Percentiles rank a stretch among this genome's conserved stretches.
Evolutionary conservation across 1,140 invertebrate genomes (phyloP).

Genomic region (Aphelenchoides fujianensis): DNA sequence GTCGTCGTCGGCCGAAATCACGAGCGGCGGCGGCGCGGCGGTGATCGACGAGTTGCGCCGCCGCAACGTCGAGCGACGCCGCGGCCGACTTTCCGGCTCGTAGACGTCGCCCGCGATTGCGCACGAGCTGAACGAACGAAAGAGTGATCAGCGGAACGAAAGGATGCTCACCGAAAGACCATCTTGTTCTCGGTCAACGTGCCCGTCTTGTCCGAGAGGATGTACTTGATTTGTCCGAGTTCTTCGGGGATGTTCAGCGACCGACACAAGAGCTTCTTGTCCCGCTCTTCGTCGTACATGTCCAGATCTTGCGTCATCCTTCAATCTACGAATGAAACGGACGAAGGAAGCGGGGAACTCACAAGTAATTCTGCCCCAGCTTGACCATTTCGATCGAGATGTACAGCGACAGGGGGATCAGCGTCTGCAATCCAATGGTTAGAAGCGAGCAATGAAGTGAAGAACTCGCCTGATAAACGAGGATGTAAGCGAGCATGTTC

Average conservation of each 20-base stretch:
- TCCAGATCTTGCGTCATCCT: conserved; percentile 72
- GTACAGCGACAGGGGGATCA: conserved; percentile 94
- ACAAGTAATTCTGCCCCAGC: conserved; percentile 80
- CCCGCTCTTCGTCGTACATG: conserved; percentile 75
- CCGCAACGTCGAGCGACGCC: neutral
- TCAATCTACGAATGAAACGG: too few species aligned
- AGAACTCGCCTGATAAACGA: conserved; percentile 44
- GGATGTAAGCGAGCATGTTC: conserved; percentile 64
- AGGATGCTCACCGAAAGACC: conserved; percentile 71
- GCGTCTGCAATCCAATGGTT: conserved; percentile 69
- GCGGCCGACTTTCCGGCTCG: neutral
- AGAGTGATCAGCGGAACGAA: neutral
- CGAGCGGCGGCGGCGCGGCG: neutral
- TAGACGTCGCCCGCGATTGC: neutral
- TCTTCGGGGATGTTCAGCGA: conserved; percentile 96
- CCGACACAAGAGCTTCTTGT: conserved; percentile 72
- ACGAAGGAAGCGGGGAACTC: neutral
- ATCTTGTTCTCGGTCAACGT: conserved; percentile 96
- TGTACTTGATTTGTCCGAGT: conserved; percentile 83
- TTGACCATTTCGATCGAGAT: conserved; percentile 95
- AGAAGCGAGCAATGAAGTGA: conserved; percentile 45
- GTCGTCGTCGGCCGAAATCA: neutral
- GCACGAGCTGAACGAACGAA: neutral
- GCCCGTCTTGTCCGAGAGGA: conserved; percentile 96
- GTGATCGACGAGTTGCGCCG: neutral